These are phyloP conservation scores for Tetranychus piercei DNA, from an alignment of 2,888 invertebrate species.

Conservation along the genomic window DNA sequence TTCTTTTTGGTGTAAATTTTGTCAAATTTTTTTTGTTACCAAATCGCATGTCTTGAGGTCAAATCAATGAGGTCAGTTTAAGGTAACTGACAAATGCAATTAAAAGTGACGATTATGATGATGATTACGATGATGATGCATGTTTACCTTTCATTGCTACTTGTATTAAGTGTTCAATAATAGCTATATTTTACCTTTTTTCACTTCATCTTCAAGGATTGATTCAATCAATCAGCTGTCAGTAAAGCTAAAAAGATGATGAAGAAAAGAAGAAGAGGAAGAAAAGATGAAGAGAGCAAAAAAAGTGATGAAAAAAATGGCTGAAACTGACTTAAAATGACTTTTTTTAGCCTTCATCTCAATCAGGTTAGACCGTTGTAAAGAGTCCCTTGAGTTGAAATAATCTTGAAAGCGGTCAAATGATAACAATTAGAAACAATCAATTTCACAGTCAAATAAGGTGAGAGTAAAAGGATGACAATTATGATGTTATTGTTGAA, in stretches of 20 bases:
- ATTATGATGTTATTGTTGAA: no score
- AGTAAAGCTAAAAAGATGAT: background rate
- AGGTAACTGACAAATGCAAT: background rate
- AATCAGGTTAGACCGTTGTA: background rate
- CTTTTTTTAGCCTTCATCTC: background rate
- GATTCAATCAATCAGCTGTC: slow-evolving; percentile 1
- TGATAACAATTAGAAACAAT: background rate
- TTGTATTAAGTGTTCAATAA: slow-evolving; percentile 1
- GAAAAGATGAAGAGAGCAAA: background rate
- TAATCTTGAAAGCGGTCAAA: background rate
- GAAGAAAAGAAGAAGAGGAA: background rate
- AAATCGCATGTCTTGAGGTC: no score
- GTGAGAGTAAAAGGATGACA: background rate
- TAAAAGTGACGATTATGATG: background rate
- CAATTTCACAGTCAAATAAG: background rate
- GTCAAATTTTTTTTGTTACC: no score
- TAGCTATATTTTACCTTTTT: background rate
- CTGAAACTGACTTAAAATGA: background rate
- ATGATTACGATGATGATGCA: background rate
- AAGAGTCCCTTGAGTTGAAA: background rate
- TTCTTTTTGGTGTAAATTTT: no score
- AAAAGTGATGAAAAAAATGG: no score
- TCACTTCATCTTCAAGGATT: background rate
- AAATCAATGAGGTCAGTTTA: background rate
- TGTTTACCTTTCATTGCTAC: background rate